Conservation (phyloP, 2,113 vertebrate species). For the Erinaceus europaeus region DNA sequence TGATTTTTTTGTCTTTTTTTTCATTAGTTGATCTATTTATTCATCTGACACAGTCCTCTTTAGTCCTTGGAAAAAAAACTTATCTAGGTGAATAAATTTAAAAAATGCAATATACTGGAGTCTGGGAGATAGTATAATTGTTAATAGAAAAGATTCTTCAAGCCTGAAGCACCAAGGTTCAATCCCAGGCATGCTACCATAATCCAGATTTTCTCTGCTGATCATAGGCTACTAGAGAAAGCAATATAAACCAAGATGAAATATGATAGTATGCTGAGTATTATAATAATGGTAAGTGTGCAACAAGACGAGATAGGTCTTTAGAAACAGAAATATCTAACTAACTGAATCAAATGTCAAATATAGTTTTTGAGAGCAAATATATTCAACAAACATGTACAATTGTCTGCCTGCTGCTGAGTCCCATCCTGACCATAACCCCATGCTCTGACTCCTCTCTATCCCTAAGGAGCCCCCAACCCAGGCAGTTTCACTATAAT, state of each 20-base stretch:
- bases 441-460: not conserved
- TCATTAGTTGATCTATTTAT: not conserved
- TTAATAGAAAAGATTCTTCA: too few species aligned
- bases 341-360: not conserved
- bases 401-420: not conserved
- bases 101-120: not conserved
- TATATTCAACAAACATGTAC: not conserved
- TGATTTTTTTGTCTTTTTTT: not conserved
- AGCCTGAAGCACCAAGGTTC: too few species aligned
- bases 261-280: not conserved
- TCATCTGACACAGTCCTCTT: not conserved
- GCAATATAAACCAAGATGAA: not conserved
- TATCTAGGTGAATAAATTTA: not conserved
- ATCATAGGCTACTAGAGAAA: not conserved
- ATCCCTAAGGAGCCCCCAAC: not conserved
- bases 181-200: too few species aligned
- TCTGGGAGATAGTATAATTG: too few species aligned
- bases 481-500: not conserved
- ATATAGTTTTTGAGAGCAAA: not conserved
- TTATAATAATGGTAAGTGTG: not conserved
- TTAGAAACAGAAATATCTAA: not conserved
- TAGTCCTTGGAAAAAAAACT: not conserved
- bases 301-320: not conserved
- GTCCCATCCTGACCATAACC: fast-evolving
- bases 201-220: too few species aligned